A percentile compares a stretch with the other conserved stretches of the same genome.
These are phyloP conservation scores for Otocyon megalotis DNA, from an alignment of 2,113 vertebrate species.

Conservation along the genomic window DNA sequence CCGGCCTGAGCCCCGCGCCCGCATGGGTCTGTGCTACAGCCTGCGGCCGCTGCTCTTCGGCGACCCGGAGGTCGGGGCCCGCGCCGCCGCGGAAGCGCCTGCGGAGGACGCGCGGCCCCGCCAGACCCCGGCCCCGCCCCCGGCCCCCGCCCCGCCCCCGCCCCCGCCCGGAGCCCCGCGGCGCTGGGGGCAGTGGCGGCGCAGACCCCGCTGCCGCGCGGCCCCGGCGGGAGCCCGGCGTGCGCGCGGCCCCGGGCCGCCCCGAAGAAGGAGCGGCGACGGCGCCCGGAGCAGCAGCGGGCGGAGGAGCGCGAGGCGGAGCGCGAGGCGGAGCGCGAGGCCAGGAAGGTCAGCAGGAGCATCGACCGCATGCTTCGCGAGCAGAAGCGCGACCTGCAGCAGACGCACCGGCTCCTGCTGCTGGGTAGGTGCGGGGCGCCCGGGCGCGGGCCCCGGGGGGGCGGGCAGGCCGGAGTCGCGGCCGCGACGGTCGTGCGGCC, in stretches of 20 bases:
- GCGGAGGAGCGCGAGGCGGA: slow-evolving; percentile 95
- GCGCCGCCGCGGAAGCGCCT: slow-evolving; percentile 89
- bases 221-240: slow-evolving; percentile 65
- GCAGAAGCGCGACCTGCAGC: slow-evolving; percentile 95
- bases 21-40: slow-evolving; percentile 98
- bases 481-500: not conserved
- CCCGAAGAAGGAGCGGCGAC: slow-evolving; percentile 78
- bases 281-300: slow-evolving; percentile 89
- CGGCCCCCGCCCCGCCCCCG: slow-evolving; percentile 85
- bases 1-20: not conserved
- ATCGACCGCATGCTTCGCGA: slow-evolving; percentile 95
- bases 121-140: slow-evolving; percentile 84
- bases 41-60: slow-evolving; percentile 96
- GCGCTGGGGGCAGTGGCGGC: slow-evolving; percentile 84
- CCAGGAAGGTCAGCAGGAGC: slow-evolving; percentile 94
- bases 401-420: slow-evolving; percentile 95
- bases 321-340: slow-evolving; percentile 95
- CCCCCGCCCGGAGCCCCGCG: slow-evolving; percentile 81
- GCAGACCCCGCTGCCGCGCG: slow-evolving; percentile 84
- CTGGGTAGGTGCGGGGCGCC: slow-evolving; percentile 89
- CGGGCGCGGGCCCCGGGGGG: not conserved
- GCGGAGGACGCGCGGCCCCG: slow-evolving; percentile 82
- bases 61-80: slow-evolving; percentile 90
- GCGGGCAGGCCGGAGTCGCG: not conserved
- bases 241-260: slow-evolving; percentile 70